Conservation (phyloP, 1,140 invertebrate genomes). For the Drosophila quadrilineata region DNA sequence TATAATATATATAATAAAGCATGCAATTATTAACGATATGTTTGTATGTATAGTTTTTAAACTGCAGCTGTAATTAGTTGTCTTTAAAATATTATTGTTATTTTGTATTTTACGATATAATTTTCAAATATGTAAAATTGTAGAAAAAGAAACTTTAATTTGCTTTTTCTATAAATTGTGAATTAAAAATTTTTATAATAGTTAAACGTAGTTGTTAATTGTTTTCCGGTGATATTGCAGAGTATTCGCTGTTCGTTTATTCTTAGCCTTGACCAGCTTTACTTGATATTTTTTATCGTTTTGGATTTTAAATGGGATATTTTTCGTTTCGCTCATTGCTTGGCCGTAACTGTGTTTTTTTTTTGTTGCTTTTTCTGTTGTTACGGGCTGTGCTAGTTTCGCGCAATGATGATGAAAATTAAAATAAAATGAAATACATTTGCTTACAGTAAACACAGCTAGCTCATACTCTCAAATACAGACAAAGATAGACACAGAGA, state of each 20-base stretch:
- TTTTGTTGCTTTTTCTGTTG: slow-evolving; percentile 1
- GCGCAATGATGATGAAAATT: slow-evolving; percentile 77
- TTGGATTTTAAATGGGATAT: slow-evolving; percentile 71
- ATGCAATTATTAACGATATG: no score
- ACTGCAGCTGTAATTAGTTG: no score
- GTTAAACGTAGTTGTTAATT: not conserved
- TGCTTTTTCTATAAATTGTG: no score
- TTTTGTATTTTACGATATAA: no score
- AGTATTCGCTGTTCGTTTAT: slow-evolving; percentile 19
- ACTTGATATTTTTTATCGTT: slow-evolving; percentile 71
- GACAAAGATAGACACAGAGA: slow-evolving; percentile 1
- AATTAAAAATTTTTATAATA: no score
- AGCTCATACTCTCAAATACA: slow-evolving; percentile 5
- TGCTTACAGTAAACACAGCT: slow-evolving; percentile 46
- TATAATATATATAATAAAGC: no score
- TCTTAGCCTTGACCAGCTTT: not conserved
- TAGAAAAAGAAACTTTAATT: no score
- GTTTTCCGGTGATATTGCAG: not conserved
- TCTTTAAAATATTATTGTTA: no score
- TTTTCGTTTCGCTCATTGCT: slow-evolving; percentile 41
- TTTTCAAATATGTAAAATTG: no score
- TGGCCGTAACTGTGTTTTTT: slow-evolving; percentile 28
- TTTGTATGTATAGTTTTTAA: no score
- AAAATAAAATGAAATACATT: slow-evolving; percentile 78
- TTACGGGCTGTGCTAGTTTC: slow-evolving; percentile 63